Evolutionary conservation across 2,113 vertebrate genomes (phyloP), one percentile per base, ranked within the genome.

Genomic region (Oncorhynchus mykiss): DNA sequence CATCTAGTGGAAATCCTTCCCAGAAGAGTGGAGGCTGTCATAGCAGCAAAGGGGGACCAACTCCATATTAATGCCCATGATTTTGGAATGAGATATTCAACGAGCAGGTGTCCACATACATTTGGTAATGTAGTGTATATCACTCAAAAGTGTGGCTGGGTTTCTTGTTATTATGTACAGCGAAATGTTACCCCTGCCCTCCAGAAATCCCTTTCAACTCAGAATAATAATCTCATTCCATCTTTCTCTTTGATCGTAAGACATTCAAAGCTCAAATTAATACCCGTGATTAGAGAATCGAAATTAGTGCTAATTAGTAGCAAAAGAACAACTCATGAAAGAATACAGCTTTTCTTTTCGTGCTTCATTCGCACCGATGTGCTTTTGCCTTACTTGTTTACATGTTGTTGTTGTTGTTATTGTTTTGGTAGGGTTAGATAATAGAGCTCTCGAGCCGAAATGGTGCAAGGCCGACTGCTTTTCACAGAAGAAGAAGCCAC

Each of bases 111-210:
- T 45, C 39, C 39, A 45, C 39, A 45, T 45, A 11, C 39, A 1
- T 45, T 45, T 9, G 39, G 39, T 45, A 9, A 45, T 45, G 9
- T 45, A 45, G 39, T 45, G 39, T 7, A n/a, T 60, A 20, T 60
- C 59, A n/a, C 59, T 62, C n/a, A 62, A 8, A 9, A 62, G n/a
- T 22, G n/a, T n/a, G 54, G 8, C 13, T 22, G 59, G 74, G 72
- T 76, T 76, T 68, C 39, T 68, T 79, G 78, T 81, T 74, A 67
- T 81, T 76, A 86, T 86, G 85, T 85, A 77, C 75, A 82, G 75
- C 78, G 79, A 85, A 85, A 86, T 89, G 88, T 87, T 89, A 91
- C 87, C 89, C 88, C 82, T 91, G 88, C 83, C 87, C 89, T 81
- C 79, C 79, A 82, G 91, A 89, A 89, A 89, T 84, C 81, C 79